A percentile compares a stretch with the other conserved stretches of the same genome.
Conservation (phyloP, 2,888 invertebrate species). For the Hypselothyrea guttata region DNA sequence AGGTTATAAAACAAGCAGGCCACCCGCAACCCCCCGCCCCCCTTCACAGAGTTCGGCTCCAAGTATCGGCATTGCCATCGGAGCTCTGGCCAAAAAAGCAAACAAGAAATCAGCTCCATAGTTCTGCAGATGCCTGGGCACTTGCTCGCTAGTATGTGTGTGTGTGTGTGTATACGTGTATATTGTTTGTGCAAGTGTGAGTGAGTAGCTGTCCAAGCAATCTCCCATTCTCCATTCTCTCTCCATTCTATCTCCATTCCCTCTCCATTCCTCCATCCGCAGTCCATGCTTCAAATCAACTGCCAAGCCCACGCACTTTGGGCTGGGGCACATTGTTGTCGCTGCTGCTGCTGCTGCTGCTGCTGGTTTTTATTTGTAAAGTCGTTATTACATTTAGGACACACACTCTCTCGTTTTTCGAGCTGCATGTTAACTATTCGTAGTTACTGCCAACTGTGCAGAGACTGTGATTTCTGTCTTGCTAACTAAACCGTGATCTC, state of each 20-base stretch:
- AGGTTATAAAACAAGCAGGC: conserved; percentile 79
- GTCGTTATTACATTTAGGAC: conserved; percentile 73
- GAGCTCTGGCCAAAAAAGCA: conserved; percentile 25
- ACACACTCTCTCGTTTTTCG: conserved; percentile 53
- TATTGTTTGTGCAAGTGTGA: neutral
- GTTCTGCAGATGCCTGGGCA: conserved; percentile 28
- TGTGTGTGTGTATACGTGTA: conserved; percentile 2
- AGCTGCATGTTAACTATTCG: conserved; percentile 33
- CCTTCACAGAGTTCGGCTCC: neutral
- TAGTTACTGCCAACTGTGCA: conserved; percentile 22
- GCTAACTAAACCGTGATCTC: conserved; percentile 24
- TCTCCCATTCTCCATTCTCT: conserved; percentile 11
- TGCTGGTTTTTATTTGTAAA: conserved; percentile 65
- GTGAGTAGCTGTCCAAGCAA: conserved; percentile 20
- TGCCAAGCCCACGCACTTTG: conserved; percentile 58
- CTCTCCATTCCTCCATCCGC: neutral
- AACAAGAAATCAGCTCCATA: conserved; percentile 53
- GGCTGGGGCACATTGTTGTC: conserved; percentile 31
- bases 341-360: conserved; percentile 15
- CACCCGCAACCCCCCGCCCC: too few relatives aligned
- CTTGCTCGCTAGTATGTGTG: conserved; percentile 9
- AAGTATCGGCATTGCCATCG: conserved; percentile 2
- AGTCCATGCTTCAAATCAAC: conserved; percentile 13
- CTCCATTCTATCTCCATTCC: too few relatives aligned
- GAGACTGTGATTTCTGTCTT: conserved; percentile 7